Evolutionary conservation across 1,140 invertebrate species (phyloP).

Genomic region (Micrasema minimum): DNA sequence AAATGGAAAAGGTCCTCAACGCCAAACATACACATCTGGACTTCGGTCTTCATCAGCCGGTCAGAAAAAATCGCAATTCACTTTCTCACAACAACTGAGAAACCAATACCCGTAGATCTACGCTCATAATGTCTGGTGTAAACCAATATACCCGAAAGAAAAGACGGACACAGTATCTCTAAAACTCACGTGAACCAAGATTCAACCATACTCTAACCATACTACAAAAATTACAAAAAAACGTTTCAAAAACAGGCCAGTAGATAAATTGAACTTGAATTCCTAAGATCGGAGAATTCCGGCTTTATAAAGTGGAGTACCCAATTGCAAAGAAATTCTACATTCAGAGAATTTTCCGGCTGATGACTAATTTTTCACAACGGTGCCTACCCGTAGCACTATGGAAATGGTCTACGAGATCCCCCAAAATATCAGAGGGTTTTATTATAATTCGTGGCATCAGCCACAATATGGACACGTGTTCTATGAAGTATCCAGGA

Average conservation of each 20-base stretch:
- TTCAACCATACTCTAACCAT: slow-evolving; percentile 31
- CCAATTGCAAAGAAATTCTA: slow-evolving; percentile 42
- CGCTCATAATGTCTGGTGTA: slow-evolving; percentile 42
- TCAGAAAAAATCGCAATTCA: slow-evolving; percentile 19
- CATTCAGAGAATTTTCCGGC: slow-evolving; percentile 26
- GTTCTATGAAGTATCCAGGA: slow-evolving; percentile 59
- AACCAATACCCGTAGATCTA: slow-evolving; percentile 41
- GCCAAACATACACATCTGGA: slow-evolving; percentile 56
- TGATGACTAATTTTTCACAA: slow-evolving; percentile 57
- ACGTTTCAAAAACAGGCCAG: slow-evolving; percentile 50
- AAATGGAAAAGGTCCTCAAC: slow-evolving; percentile 54
- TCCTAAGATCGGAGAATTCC: slow-evolving; percentile 40
- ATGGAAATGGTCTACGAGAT: slow-evolving; percentile 44
- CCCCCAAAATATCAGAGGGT: slow-evolving; percentile 49
- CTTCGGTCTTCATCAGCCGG: slow-evolving; percentile 50
- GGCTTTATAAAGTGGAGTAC: slow-evolving; percentile 35
- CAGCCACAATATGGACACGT: slow-evolving; percentile 50
- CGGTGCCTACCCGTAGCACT: slow-evolving; percentile 41
- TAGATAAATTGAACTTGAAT: slow-evolving; percentile 40
- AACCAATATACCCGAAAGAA: slow-evolving; percentile 49
- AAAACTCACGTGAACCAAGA: slow-evolving; percentile 45
- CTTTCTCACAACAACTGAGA: slow-evolving; percentile 20
- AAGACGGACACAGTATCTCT: slow-evolving; percentile 47
- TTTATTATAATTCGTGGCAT: slow-evolving; percentile 53
- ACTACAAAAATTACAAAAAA: slow-evolving; percentile 48